These are phyloP conservation scores for Cryptophagus acutangulus DNA, from an alignment of 2,888 invertebrate species.

Conservation along the genomic window DNA sequence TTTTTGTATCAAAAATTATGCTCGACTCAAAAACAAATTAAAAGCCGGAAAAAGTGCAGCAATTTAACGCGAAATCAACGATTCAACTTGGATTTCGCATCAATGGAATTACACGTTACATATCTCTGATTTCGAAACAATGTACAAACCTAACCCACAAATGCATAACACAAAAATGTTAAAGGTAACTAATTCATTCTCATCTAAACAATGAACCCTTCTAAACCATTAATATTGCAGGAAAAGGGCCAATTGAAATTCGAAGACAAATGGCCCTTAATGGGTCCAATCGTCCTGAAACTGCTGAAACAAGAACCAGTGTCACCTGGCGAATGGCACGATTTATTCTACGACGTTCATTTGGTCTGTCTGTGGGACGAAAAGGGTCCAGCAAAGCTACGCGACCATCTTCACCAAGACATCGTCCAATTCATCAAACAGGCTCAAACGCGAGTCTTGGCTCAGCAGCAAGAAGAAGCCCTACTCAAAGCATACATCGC, in stretches of 20 bases:
- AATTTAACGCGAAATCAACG: too few relatives aligned
- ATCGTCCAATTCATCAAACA: conserved; percentile 92
- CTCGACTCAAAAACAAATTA: too few relatives aligned
- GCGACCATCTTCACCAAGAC: conserved; percentile 84
- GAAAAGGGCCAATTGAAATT: conserved; percentile 80
- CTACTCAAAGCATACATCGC: conserved; percentile 93
- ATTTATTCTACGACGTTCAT: conserved; percentile 93
- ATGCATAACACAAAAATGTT: conserved; percentile 32
- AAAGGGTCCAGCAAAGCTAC: conserved; percentile 82
- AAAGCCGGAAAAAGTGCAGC: too few relatives aligned
- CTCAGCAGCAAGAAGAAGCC: conserved; percentile 91
- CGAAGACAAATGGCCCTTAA: conserved; percentile 95
- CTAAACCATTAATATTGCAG: too few relatives aligned
- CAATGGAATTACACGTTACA: conserved; percentile 4
- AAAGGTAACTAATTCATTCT: not conserved
- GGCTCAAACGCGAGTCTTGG: conserved; percentile 83
- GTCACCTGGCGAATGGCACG: conserved; percentile 94
- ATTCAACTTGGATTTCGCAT: too few relatives aligned
- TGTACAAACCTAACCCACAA: conserved; percentile 26
- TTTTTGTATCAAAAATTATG: too few relatives aligned
- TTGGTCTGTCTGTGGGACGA: conserved; percentile 97
- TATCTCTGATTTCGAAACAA: not conserved
- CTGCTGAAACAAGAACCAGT: conserved; percentile 92
- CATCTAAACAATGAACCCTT: not conserved
- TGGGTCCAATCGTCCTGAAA: conserved; percentile 91